Percentiles rank a stretch among this genome's conserved stretches.
Conservation (phyloP, 2,797 vertebrate genomes). For the Holocentrus rufus region DNA sequence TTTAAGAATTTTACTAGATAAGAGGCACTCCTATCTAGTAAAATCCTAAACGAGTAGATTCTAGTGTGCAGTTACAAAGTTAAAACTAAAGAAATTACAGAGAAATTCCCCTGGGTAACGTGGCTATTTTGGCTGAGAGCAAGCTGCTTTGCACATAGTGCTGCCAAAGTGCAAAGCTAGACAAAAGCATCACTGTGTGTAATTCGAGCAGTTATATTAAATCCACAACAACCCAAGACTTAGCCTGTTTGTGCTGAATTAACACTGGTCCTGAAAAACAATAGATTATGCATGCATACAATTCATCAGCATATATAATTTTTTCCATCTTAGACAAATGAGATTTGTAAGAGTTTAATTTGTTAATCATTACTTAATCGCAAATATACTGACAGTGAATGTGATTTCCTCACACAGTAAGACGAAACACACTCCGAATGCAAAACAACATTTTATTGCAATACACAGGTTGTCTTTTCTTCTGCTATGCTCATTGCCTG, state of each 20-base stretch:
- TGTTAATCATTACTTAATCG: no score
- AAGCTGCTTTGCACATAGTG: slow-evolving; percentile 9
- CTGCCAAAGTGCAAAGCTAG: slow-evolving; percentile 27
- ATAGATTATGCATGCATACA: background rate
- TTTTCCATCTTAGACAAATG: no score
- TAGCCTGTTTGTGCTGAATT: slow-evolving; percentile 14
- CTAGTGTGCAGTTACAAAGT: background rate
- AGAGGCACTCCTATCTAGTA: no score
- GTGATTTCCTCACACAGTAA: background rate
- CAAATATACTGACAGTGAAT: no score
- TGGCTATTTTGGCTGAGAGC: slow-evolving; percentile 24
- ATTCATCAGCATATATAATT: no score
- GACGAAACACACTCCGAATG: slow-evolving; percentile 47
- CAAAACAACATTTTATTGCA: slow-evolving; percentile 82
- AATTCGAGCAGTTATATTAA: slow-evolving; percentile 20
- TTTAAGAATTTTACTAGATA: background rate
- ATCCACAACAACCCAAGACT: slow-evolving; percentile 20
- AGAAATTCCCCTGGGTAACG: slow-evolving; percentile 15
- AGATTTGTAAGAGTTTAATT: no score
- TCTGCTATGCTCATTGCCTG: slow-evolving; percentile 72
- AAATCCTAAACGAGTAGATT: background rate
- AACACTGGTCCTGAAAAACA: slow-evolving; percentile 2
- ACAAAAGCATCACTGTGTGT: slow-evolving; percentile 54
- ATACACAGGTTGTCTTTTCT: slow-evolving; percentile 73
- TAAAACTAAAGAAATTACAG: slow-evolving; percentile 5